Conservation (phyloP, 2,797 vertebrate genomes). For the Hyperoplus immaculatus region DNA sequence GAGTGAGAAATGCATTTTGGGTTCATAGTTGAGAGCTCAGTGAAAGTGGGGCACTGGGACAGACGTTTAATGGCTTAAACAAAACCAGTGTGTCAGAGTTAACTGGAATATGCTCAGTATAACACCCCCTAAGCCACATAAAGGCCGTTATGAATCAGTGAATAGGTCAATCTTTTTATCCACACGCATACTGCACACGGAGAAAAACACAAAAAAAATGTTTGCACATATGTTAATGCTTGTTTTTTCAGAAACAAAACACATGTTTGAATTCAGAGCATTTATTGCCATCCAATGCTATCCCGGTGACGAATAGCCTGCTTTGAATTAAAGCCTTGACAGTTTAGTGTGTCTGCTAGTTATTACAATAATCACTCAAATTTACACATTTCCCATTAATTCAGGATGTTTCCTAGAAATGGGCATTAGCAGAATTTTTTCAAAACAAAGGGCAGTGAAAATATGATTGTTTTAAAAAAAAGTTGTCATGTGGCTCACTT, state of each 20-base stretch:
- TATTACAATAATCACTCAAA: not conserved
- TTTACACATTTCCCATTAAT: no score
- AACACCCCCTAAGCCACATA: not conserved
- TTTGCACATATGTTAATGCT: slow-evolving; percentile 26
- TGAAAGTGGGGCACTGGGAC: not conserved
- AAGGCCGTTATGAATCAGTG: not conserved
- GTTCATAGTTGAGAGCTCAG: not conserved
- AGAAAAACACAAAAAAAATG: not conserved
- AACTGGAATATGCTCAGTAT: slow-evolving; percentile 2
- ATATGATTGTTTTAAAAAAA: no score
- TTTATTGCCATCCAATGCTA: slow-evolving; percentile 11
- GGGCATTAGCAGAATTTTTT: no score
- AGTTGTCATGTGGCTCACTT: no score
- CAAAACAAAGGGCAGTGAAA: no score
- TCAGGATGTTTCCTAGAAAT: no score
- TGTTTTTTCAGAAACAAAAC: slow-evolving; percentile 32
- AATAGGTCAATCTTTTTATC: slow-evolving; percentile 9
- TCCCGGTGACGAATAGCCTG: not conserved
- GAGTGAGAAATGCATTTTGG: not conserved
- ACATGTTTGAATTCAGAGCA: slow-evolving; percentile 12
- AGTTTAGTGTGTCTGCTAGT: not conserved
- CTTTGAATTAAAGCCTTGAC: slow-evolving; percentile 10
- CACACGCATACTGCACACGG: slow-evolving; percentile 18
- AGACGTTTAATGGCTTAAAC: slow-evolving; percentile 1
- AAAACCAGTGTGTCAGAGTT: not conserved